Evolutionary conservation across 2,888 invertebrate species (phyloP).

Genomic region (Caenorhabditis doughertyi): DNA sequence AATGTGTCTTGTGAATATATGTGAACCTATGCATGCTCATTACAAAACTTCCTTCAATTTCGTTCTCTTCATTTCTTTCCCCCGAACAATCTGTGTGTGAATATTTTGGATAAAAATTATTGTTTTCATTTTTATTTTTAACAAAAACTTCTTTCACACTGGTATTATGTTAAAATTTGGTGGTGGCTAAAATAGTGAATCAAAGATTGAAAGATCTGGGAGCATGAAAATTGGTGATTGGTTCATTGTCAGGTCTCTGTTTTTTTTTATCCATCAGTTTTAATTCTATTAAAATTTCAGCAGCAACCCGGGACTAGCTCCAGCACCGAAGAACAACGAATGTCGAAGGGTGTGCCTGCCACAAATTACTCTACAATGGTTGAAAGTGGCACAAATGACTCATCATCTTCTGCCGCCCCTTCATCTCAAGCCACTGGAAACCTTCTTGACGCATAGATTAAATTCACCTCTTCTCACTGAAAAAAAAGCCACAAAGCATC

Average conservation of each 20-base stretch:
- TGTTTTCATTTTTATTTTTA: neutral
- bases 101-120: conserved; percentile 9
- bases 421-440: conserved; percentile 62
- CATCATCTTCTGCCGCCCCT: conserved; percentile 61
- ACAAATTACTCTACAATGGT: conserved; percentile 77
- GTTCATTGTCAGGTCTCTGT: neutral
- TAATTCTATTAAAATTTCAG: conserved; percentile 43
- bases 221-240: conserved; percentile 16
- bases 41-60: too few species aligned
- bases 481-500: conserved; percentile 5
- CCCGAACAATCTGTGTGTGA: conserved; percentile 7
- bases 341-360: conserved; percentile 66
- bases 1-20: conserved; percentile 34
- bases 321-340: conserved; percentile 74
- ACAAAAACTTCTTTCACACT: neutral
- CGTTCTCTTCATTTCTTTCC: too few species aligned
- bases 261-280: neutral
- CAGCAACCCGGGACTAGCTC: conserved; percentile 55
- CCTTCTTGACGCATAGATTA: conserved; percentile 68
- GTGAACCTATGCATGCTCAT: conserved; percentile 15
- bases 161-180: neutral
- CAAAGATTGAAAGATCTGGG: too few species aligned
- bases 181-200: too few species aligned
- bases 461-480: conserved; percentile 9
- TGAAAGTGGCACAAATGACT: conserved; percentile 65